These are phyloP conservation scores for Agrochola lychnidis DNA, from an alignment of 2,888 invertebrate species.

Conservation along the genomic window DNA sequence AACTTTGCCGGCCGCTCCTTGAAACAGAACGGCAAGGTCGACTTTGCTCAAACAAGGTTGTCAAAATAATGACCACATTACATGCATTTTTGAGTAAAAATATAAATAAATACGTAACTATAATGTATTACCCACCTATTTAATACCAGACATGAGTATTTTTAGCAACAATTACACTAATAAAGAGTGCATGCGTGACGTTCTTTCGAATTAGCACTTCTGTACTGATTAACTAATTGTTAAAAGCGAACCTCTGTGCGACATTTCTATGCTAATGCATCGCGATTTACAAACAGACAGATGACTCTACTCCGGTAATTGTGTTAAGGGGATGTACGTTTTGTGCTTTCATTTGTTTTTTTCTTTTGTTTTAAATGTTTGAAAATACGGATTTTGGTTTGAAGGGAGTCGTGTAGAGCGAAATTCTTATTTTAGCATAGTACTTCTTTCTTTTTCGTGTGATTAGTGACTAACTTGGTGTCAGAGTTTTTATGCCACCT, in stretches of 20 bases:
- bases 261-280: constrained; percentile 70
- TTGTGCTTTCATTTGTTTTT: not conserved
- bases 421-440: too few relatives aligned
- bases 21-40: too few relatives aligned
- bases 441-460: too few relatives aligned
- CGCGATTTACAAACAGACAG: constrained; percentile 63
- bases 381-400: not conserved
- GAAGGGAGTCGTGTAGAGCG: too few relatives aligned
- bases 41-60: too few relatives aligned
- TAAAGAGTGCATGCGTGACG: not conserved
- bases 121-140: too few relatives aligned
- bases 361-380: not conserved
- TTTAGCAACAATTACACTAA: not conserved
- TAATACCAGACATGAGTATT: not conserved
- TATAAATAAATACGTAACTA: too few relatives aligned
- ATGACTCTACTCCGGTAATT: constrained; percentile 67
- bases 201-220: constrained; percentile 47
- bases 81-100: too few relatives aligned
- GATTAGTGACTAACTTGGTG: too few relatives aligned
- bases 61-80: too few relatives aligned
- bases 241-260: constrained; percentile 53
- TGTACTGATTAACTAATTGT: constrained; percentile 62
- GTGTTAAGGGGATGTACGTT: constrained; percentile 59
- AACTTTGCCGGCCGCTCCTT: too few relatives aligned
- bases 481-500: too few relatives aligned